These are phyloP conservation scores for Danio albolineatus DNA, from an alignment of 2,797 vertebrate species.

Conservation along the genomic window DNA sequence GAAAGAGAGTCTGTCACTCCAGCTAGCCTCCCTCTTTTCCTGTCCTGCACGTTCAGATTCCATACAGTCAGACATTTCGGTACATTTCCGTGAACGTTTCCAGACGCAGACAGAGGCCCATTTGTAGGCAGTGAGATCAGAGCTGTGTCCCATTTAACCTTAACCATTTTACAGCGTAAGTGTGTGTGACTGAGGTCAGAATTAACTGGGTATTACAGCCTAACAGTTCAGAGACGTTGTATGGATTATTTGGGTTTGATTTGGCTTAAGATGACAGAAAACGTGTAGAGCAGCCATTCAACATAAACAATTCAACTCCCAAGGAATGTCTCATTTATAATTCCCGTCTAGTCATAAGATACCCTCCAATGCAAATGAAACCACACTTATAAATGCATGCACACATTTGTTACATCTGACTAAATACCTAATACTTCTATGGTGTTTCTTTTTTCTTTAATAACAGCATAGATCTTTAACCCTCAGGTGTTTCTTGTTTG, in stretches of 20 bases:
- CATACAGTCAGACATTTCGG: conserved; percentile 62
- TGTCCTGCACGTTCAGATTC: conserved; percentile 53
- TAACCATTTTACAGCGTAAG: conserved; percentile 29
- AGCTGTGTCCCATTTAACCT: conserved; percentile 55
- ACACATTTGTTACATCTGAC: background rate
- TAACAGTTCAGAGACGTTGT: conserved; percentile 56
- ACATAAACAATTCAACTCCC: conserved; percentile 72
- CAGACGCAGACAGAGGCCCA: conserved; percentile 59
- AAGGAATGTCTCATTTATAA: conserved; percentile 67
- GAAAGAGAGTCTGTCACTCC: conserved; percentile 50
- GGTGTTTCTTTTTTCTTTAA: background rate
- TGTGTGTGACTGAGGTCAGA: conserved; percentile 8
- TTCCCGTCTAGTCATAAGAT: conserved; percentile 4
- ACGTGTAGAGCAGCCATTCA: conserved; percentile 55
- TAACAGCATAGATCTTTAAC: background rate
- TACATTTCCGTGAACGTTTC: conserved; percentile 67
- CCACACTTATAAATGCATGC: background rate
- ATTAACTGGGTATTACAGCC: conserved; percentile 49
- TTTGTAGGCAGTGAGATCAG: conserved; percentile 65
- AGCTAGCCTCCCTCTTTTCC: conserved; percentile 14
- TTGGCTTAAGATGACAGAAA: conserved; percentile 37
- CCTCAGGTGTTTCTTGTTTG: too few relatives aligned
- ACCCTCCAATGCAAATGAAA: background rate
- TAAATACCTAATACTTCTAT: background rate
- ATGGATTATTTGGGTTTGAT: conserved; percentile 66